Percentiles rank a stretch among this genome's conserved stretches.
Evolutionary conservation across 2,113 vertebrate genomes (phyloP).

Genomic region (Tachycineta bicolor): DNA sequence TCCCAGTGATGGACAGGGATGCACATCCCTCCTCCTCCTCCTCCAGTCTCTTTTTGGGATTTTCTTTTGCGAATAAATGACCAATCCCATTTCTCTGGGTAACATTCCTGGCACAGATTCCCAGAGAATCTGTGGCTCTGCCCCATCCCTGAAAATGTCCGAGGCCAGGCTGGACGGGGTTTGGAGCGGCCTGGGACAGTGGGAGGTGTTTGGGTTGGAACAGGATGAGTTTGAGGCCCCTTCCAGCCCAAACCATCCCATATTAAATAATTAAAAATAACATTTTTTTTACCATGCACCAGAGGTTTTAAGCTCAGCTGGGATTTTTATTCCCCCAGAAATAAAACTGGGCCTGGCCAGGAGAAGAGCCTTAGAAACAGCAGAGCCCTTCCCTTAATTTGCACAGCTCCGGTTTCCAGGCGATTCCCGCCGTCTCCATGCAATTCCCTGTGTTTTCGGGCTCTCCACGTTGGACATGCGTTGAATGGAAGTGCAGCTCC

Average conservation of each 20-base stretch:
- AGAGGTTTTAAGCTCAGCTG: not conserved
- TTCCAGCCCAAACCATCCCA: not conserved
- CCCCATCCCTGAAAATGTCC: not conserved
- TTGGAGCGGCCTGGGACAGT: not conserved
- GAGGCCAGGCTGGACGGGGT: rapidly evolving
- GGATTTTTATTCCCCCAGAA: not conserved
- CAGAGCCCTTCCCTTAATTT: not conserved
- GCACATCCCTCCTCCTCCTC: not conserved
- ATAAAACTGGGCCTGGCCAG: not conserved
- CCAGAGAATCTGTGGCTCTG: not conserved
- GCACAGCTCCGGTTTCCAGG: not conserved
- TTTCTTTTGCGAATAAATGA: not conserved
- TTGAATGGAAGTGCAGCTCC: not conserved
- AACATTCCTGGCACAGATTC: not conserved
- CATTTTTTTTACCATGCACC: not conserved
- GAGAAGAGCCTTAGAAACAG: not conserved
- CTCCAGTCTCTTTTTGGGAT: not conserved
- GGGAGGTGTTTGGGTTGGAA: not conserved
- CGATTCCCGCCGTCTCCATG: not conserved
- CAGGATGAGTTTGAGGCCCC: not conserved
- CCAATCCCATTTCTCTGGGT: not conserved
- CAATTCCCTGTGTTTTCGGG: not conserved
- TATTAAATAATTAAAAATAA: too few species aligned
- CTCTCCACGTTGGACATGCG: rapidly evolving
- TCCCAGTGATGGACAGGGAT: not conserved